phyloP scores from a whole-genome alignment of 2,797 vertebrate genomes.

The Peromyscus nudipes region DNA sequence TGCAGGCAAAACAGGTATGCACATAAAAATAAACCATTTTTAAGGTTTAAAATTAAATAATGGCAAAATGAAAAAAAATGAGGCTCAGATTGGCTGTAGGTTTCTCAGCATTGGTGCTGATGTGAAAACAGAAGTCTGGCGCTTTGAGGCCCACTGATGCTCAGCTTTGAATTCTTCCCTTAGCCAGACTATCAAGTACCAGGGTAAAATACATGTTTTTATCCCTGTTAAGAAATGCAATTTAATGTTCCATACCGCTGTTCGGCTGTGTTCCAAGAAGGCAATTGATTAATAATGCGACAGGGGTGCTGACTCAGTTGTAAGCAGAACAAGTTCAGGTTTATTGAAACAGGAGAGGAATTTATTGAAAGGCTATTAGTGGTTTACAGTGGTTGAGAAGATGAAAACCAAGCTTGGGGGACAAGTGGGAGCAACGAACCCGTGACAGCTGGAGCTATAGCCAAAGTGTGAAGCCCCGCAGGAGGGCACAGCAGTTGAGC shows the following conservation, averaged over 20 bases:
- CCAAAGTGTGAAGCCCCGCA: not conserved
- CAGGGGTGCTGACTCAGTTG: not conserved
- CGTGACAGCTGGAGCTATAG: not conserved
- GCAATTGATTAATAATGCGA: not conserved
- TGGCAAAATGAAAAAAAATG: not conserved
- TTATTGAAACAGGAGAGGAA: not conserved
- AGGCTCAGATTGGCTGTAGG: not conserved
- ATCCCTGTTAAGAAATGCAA: not conserved
- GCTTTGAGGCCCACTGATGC: not conserved
- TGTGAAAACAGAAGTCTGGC: not conserved
- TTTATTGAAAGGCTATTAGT: conserved; percentile 6
- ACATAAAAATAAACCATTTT: not conserved
- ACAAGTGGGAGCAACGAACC: not conserved
- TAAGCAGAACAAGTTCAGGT: not conserved
- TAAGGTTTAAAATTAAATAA: not conserved
- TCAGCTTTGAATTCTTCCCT: not conserved
- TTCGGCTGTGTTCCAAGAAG: conserved; percentile 4
- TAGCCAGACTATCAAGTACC: not conserved
- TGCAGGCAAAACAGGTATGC: not conserved
- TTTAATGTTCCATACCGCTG: not conserved
- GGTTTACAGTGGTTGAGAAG: not conserved
- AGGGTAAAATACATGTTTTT: not conserved
- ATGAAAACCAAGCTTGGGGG: not conserved
- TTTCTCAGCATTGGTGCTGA: not conserved
- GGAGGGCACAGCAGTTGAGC: not conserved